Evolutionary conservation across 2,888 invertebrate species (phyloP), one percentile per base, ranked within the genome.

Genomic region (Encarsia formosa): DNA sequence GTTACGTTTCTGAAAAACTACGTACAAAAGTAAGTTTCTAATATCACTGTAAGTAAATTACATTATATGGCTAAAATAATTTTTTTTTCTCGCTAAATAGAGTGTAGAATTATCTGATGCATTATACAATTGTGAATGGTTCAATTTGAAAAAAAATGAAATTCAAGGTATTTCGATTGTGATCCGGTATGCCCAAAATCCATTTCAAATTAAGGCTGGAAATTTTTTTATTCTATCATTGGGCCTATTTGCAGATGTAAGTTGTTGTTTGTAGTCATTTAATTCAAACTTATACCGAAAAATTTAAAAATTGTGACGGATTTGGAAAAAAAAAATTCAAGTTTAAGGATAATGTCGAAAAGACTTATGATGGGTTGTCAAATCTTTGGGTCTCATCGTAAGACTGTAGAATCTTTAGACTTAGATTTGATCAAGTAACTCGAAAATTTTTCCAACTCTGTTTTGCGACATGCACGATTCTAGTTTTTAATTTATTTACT

Each of bases 161-260:
- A 52, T 49, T 6, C 56, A 29, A 37, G 40, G 44, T 16, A 13
- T 63, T n/a, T 19, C 63, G 13, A 5, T 61, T 6, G 34, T 62
- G n/a, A 59, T 61, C 46, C 45, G 43, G 1, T 49, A 55, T 1
- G 34, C 60, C 2, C 49, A 37, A 38, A 50, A 32, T 13, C 59
- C 59, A 13, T 32, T 63, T 2, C 29, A 52, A 23, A 49, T 62
- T 20, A 58, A 60, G 8, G 63, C 60, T 4, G 59, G 59, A 29
- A 58, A 51, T 22, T 59, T 62, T 20, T 59, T 23, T 15, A 23
- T 45, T 4, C 51, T 56, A 16, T 57, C 57, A 2, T 32, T 58
- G 20, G 31, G 34, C 11, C 43, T 43, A 15, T 43, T 22, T 15
- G 32, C n/a, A n/a, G n/a, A n/a, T n/a, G n/a, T n/a, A n/a, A n/a